Evolutionary conservation across 2,888 invertebrate genomes (phyloP).

Genomic region (Dryadula phaetusa): DNA sequence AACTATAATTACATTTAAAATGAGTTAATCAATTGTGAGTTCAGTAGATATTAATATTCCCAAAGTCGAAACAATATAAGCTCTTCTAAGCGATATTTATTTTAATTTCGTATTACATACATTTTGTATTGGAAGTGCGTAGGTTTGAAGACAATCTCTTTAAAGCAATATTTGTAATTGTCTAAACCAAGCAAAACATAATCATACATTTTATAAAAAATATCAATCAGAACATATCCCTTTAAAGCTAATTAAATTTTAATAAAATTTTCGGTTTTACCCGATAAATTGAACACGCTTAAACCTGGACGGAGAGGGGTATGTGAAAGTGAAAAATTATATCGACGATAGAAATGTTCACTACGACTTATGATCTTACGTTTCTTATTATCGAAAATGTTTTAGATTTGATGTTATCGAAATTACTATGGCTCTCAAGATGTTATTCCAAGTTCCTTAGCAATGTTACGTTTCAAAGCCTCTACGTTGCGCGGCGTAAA

Average conservation of each 20-base stretch:
- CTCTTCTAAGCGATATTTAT: constrained; percentile 33
- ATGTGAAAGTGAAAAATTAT: constrained; percentile 61
- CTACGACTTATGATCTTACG: no score
- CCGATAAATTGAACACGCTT: constrained; percentile 75
- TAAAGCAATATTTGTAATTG: not conserved
- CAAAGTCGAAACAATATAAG: constrained; percentile 37
- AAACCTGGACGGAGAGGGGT: constrained; percentile 79
- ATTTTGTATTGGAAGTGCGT: constrained; percentile 9
- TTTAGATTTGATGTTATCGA: not conserved
- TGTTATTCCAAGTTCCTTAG: constrained; percentile 10
- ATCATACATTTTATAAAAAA: constrained; percentile 24
- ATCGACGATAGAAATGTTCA: constrained; percentile 23
- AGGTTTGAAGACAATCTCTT: not conserved
- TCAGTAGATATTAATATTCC: constrained; percentile 24
- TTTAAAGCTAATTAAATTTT: constrained; percentile 58
- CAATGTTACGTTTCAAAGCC: constrained; percentile 36
- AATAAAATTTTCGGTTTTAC: constrained; percentile 59
- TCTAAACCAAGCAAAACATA: constrained; percentile 10
- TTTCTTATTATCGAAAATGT: constrained; percentile 28
- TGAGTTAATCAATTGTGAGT: constrained; percentile 51
- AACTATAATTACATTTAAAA: constrained; percentile 61
- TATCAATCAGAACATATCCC: constrained; percentile 45
- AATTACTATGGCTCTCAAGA: not conserved
- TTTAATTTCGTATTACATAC: constrained; percentile 3
- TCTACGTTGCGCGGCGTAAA: constrained; percentile 50